These are phyloP conservation scores for Melanchra persicariae DNA, from an alignment of 2,888 invertebrate genomes.

Conservation along the genomic window DNA sequence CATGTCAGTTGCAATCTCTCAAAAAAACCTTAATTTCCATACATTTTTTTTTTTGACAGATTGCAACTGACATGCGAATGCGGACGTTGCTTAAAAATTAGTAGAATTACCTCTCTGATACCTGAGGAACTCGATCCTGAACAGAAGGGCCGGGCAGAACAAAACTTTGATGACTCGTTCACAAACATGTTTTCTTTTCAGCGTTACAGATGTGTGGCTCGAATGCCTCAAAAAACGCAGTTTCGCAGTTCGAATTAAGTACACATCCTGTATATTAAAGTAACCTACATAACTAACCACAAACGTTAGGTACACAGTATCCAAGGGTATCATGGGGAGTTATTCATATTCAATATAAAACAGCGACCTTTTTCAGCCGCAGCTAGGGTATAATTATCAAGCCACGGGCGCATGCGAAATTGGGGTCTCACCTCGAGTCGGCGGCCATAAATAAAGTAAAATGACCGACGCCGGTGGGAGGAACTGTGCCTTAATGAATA, in stretches of 20 bases:
- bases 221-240: neutral
- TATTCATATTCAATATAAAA: constrained; percentile 84
- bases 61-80: no score
- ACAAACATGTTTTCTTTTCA: neutral
- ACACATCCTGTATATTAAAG: constrained; percentile 36
- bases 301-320: constrained; percentile 46
- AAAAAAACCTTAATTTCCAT: no score
- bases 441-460: constrained; percentile 89
- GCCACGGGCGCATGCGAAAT: constrained; percentile 89
- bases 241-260: neutral
- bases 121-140: no score
- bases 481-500: constrained; percentile 88
- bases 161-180: neutral
- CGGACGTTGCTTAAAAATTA: no score
- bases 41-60: neutral
- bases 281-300: constrained; percentile 33
- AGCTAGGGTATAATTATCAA: constrained; percentile 89
- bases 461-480: constrained; percentile 87
- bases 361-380: constrained; percentile 85
- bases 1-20: no score
- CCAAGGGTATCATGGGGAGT: constrained; percentile 52
- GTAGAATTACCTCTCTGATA: no score
- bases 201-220: neutral
- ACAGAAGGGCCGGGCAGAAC: neutral
- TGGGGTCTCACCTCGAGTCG: constrained; percentile 89